Conservation (phyloP, 2,888 invertebrate species). For the Aporophyla lueneburgensis region DNA sequence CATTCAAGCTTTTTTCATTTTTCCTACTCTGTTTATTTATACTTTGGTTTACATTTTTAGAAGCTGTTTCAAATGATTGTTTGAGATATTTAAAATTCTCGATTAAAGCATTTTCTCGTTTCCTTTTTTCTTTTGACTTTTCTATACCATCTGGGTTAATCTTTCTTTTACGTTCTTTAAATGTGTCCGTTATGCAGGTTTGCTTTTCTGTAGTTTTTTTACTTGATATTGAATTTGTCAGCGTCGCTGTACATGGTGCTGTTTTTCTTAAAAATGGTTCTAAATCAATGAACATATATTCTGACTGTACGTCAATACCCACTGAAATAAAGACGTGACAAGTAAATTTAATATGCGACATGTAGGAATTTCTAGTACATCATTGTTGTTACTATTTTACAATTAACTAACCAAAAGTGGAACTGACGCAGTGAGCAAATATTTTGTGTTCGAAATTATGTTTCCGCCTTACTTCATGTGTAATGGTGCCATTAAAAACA, state of each 20-base stretch:
- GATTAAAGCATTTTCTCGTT: constrained; percentile 77
- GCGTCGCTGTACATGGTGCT: not conserved
- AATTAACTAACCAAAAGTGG: constrained; percentile 87
- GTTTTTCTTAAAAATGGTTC: constrained; percentile 55
- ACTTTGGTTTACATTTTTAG: constrained; percentile 70
- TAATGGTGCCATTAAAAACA: constrained; percentile 85
- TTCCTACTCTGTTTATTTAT: not conserved
- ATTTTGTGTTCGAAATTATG: constrained; percentile 84
- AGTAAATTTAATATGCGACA: not conserved
- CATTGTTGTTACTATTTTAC: constrained; percentile 10
- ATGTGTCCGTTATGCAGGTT: constrained; percentile 75
- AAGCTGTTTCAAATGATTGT: constrained; percentile 76
- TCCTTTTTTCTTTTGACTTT: constrained; percentile 83
- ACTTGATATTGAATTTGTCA: constrained; percentile 28
- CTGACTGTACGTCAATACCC: constrained; percentile 87
- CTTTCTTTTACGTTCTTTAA: constrained; percentile 82
- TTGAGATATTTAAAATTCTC: constrained; percentile 79
- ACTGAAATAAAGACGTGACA: constrained; percentile 79
- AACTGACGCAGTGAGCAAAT: constrained; percentile 90
- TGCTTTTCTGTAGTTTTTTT: constrained; percentile 67
- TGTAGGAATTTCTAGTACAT: no score
- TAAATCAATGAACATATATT: constrained; percentile 79
- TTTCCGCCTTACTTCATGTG: constrained; percentile 83
- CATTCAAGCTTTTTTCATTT: not conserved
- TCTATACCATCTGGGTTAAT: constrained; percentile 62